Evolutionary conservation across 2,113 vertebrate genomes (phyloP).

Genomic region (Pluvialis apricaria): DNA sequence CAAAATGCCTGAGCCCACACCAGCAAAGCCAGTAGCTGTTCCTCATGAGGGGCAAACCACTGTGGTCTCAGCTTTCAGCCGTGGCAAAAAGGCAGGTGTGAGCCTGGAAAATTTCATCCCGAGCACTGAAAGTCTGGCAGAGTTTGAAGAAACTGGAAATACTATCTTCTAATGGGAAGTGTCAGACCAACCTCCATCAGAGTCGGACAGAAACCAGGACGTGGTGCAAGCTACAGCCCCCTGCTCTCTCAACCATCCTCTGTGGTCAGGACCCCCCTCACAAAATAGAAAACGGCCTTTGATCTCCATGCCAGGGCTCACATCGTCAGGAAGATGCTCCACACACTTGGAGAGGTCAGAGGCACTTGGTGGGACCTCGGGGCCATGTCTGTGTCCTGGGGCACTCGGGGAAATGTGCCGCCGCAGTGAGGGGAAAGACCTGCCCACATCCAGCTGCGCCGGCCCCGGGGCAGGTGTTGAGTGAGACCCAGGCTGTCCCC

Average conservation of each 20-base stretch:
- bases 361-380: neutral
- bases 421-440: accelerated
- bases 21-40: neutral
- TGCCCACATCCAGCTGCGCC: neutral
- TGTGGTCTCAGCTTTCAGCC: neutral
- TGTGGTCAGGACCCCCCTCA: neutral
- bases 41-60: neutral
- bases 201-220: neutral
- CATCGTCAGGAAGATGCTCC: neutral
- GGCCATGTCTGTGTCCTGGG: neutral
- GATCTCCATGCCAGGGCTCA: neutral
- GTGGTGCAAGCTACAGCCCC: neutral
- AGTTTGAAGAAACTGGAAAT: neutral
- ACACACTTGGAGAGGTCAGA: neutral
- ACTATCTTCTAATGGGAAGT: neutral
- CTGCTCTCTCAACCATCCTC: neutral
- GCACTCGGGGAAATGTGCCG: accelerated
- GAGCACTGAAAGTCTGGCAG: neutral
- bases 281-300: neutral
- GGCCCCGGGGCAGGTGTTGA: neutral
- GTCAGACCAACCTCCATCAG: neutral
- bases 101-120: neutral
- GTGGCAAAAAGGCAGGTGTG: neutral
- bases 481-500: neutral
- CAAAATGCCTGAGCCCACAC: neutral